These are phyloP conservation scores for Stigmatopora argus DNA, from an alignment of 2,113 vertebrate species.

Conservation along the genomic window DNA sequence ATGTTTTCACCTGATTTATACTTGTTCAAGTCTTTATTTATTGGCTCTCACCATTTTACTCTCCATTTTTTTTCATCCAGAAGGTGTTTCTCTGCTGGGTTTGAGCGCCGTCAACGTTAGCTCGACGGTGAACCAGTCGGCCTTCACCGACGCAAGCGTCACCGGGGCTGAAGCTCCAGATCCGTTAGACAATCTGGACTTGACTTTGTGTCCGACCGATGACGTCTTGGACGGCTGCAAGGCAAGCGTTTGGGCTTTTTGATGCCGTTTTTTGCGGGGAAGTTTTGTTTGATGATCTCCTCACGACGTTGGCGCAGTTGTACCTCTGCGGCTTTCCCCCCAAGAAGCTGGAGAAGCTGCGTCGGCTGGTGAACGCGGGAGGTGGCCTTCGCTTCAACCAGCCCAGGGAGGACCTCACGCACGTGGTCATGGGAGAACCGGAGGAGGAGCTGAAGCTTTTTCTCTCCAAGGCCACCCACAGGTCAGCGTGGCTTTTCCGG, in stretches of 20 bases:
- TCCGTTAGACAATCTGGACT: slow-evolving; percentile 79
- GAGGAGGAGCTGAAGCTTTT: slow-evolving; percentile 81
- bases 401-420: slow-evolving; percentile 88
- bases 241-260: slow-evolving; percentile 58
- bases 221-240: slow-evolving; percentile 93
- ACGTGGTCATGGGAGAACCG: slow-evolving; percentile 84
- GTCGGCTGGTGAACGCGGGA: slow-evolving; percentile 81
- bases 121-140: slow-evolving; percentile 79
- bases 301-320: slow-evolving; percentile 67
- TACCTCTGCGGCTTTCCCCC: slow-evolving; percentile 85
- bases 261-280: too few species aligned
- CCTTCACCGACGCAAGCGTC: slow-evolving; percentile 64
- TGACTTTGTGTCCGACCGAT: slow-evolving; percentile 77
- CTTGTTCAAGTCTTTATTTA: too few species aligned
- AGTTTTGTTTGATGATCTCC: background rate
- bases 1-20: too few species aligned
- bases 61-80: slow-evolving; percentile 21
- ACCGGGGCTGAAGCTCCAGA: slow-evolving; percentile 77
- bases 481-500: slow-evolving; percentile 59
- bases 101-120: slow-evolving; percentile 86
- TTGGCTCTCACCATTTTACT: too few species aligned
- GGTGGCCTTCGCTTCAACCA: slow-evolving; percentile 93
- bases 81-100: slow-evolving; percentile 74
- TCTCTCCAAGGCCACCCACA: slow-evolving; percentile 78
- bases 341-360: slow-evolving; percentile 87